These are phyloP conservation scores for honey bee (Apis mellifera) DNA, from an alignment of 1,140 invertebrate species.

Conservation along the genomic window DNA sequence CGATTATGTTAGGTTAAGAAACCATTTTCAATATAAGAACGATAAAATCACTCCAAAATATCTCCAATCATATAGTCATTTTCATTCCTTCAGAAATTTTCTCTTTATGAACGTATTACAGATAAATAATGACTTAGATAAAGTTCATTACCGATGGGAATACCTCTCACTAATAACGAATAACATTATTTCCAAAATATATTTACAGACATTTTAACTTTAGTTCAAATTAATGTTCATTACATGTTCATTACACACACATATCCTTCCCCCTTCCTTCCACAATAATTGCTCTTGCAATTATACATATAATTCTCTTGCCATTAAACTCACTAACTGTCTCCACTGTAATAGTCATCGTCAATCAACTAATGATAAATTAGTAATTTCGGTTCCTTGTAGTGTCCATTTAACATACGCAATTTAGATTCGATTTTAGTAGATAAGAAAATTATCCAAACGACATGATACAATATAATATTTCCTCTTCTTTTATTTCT, in stretches of 20 bases:
- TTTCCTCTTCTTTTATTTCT: too few relatives aligned
- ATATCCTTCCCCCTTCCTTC: constrained; percentile 13
- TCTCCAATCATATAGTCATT: background rate
- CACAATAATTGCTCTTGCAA: constrained; percentile 38
- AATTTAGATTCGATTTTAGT: too few relatives aligned
- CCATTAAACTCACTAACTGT: too few relatives aligned
- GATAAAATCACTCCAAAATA: background rate
- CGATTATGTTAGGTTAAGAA: background rate
- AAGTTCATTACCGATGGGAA: constrained; percentile 53
- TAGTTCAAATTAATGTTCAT: constrained; percentile 53
- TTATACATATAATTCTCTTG: constrained; percentile 43
- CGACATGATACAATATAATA: too few relatives aligned
- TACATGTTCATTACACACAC: background rate
- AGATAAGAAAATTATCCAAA: too few relatives aligned
- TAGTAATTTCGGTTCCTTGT: too few relatives aligned
- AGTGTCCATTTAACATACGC: too few relatives aligned
- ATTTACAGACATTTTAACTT: constrained; percentile 64
- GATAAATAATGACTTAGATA: constrained; percentile 50
- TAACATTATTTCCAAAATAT: constrained; percentile 73
- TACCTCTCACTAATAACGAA: constrained; percentile 54
- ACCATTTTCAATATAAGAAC: background rate
- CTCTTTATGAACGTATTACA: constrained; percentile 16
- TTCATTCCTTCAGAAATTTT: background rate
- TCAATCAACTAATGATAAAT: too few relatives aligned
- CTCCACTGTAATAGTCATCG: too few relatives aligned